These are phyloP conservation scores for Euzetes globulus DNA, from an alignment of 2,888 invertebrate genomes.

Conservation along the genomic window DNA sequence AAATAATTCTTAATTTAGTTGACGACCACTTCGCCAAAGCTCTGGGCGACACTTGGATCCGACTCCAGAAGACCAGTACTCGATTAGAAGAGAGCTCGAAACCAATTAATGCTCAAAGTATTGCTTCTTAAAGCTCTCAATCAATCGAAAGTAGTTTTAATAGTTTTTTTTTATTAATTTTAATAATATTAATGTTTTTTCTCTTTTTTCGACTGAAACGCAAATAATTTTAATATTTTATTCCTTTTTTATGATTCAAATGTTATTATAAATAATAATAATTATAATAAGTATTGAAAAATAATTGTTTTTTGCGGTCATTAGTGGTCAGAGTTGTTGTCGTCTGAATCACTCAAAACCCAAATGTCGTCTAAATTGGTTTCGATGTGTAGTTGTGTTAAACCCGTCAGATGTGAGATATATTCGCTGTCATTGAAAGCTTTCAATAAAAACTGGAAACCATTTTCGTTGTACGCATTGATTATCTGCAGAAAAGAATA, in stretches of 20 bases:
- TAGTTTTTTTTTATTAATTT: too few species aligned
- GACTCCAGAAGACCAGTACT: conserved; percentile 42
- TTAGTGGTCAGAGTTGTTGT: not conserved
- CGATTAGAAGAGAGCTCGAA: conserved; percentile 6
- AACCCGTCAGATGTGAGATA: conserved; percentile 77
- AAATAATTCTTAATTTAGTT: conserved; percentile 52
- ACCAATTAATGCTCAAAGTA: conserved; percentile 30
- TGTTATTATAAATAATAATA: not conserved
- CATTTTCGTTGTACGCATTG: conserved; percentile 50
- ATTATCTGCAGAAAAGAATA: conserved; percentile 45
- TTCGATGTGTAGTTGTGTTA: conserved; percentile 54
- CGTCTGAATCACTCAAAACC: conserved; percentile 29
- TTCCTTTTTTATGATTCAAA: not conserved
- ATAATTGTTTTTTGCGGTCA: not conserved
- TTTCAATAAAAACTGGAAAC: conserved; percentile 64
- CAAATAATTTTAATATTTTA: not conserved
- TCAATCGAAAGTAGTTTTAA: not conserved
- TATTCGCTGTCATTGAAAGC: conserved; percentile 71
- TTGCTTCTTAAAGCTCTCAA: conserved; percentile 5
- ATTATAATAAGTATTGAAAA: not conserved
- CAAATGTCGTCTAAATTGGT: conserved; percentile 45
- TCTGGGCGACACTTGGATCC: conserved; percentile 68
- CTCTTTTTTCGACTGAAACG: not conserved
- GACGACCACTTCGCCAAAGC: conserved; percentile 91
- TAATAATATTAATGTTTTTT: not conserved